Evolutionary conservation across 2,888 invertebrate genomes (phyloP).

Genomic region (Palloptera scutellata): DNA sequence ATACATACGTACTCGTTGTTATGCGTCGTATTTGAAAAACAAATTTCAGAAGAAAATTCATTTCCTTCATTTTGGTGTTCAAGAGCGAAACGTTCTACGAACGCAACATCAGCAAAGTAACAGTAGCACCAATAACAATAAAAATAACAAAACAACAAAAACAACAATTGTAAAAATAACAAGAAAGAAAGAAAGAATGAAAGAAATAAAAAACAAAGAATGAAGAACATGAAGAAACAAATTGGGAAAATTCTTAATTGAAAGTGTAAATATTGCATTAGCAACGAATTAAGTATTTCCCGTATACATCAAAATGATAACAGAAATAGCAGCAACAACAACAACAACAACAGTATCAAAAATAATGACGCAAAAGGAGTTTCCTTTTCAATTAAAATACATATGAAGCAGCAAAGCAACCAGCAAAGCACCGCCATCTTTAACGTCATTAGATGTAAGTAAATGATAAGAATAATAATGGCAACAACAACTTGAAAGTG

Average conservation of each 20-base stretch:
- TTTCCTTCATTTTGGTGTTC: conserved; percentile 23
- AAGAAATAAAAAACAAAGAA: conserved; percentile 7
- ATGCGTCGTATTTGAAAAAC: no score
- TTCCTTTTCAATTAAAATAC: no score
- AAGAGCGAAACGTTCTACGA: conserved; percentile 9
- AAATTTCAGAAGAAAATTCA: no score
- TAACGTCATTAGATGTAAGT: no score
- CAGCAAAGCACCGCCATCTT: no score
- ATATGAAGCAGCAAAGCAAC: no score
- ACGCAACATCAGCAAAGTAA: not conserved
- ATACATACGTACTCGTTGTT: no score
- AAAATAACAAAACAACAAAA: conserved; percentile 18
- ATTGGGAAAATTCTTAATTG: not conserved
- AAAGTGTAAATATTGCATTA: conserved; percentile 3
- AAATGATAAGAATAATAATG: no score
- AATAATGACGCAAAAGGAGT: no score
- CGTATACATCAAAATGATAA: not conserved
- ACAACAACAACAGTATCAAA: not conserved
- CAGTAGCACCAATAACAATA: conserved; percentile 11
- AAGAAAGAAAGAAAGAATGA: conserved; percentile 5
- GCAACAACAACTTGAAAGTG: no score
- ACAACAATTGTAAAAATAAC: conserved; percentile 1
- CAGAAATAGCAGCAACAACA: no score
- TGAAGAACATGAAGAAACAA: conserved; percentile 3
- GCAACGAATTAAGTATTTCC: not conserved